These are phyloP conservation scores for Fukomys damarensis DNA, from an alignment of 2,113 vertebrate species.

Conservation along the genomic window DNA sequence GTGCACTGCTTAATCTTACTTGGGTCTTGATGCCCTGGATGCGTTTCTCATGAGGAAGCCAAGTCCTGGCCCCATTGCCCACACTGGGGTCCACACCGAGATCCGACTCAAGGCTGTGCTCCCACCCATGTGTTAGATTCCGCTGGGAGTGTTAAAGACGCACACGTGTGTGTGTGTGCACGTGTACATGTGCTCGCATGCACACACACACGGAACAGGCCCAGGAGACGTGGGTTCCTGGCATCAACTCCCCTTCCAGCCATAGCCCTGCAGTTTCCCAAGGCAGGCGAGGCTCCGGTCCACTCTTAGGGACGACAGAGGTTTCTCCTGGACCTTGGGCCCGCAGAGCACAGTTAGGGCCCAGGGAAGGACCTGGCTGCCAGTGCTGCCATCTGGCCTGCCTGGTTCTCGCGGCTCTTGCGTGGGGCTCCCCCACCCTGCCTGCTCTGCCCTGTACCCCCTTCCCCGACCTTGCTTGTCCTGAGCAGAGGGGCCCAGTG, in stretches of 20 bases:
- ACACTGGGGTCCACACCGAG: not conserved
- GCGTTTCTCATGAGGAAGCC: slow-evolving; percentile 38
- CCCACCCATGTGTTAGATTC: not conserved
- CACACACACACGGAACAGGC: not conserved
- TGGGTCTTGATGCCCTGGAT: not conserved
- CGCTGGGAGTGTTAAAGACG: not conserved
- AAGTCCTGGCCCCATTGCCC: not conserved
- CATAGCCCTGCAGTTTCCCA: not conserved
- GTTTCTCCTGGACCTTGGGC: not conserved
- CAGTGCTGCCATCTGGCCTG: no score
- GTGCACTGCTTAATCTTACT: not conserved
- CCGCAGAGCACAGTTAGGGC: not conserved
- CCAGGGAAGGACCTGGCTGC: not conserved
- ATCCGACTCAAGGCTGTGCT: not conserved
- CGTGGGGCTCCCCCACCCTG: not conserved
- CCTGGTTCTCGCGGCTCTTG: not conserved
- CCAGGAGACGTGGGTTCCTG: not conserved
- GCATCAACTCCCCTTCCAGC: not conserved
- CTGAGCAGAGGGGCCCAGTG: not conserved
- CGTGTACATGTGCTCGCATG: fast-evolving
- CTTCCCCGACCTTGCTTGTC: not conserved
- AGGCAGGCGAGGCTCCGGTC: not conserved
- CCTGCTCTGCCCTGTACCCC: not conserved
- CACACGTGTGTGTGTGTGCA: no score
- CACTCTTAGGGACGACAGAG: not conserved